These are phyloP conservation scores for Drosophila jambulina DNA, from an alignment of 1,140 invertebrate species.

Conservation along the genomic window DNA sequence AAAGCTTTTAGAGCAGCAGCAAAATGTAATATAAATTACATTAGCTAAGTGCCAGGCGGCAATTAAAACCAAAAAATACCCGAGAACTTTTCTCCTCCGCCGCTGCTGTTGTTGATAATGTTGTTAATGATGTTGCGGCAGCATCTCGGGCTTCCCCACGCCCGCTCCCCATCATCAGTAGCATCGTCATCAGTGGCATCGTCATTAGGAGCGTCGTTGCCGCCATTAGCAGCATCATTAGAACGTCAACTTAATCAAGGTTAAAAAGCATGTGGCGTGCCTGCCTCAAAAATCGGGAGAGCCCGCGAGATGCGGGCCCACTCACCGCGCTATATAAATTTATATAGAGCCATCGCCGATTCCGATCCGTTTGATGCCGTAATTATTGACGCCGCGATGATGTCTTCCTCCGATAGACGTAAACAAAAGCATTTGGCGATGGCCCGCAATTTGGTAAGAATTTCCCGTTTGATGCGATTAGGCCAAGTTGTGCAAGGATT, in stretches of 20 bases:
- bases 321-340: conserved; percentile 3
- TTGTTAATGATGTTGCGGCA: conserved; percentile 76
- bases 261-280: conserved; percentile 72
- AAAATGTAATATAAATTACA: conserved; percentile 84
- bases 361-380: conserved; percentile 45
- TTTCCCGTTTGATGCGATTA: conserved; percentile 55
- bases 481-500: conserved; percentile 60
- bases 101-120: conserved; percentile 37
- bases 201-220: conserved; percentile 48
- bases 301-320: conserved; percentile 23
- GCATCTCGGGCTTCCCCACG: conserved; percentile 38
- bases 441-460: conserved; percentile 29
- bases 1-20: conserved; percentile 79
- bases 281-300: conserved; percentile 36
- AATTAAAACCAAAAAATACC: conserved; percentile 75
- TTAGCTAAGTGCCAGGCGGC: conserved; percentile 83
- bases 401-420: conserved; percentile 21
- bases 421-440: conserved; percentile 40
- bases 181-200: conserved; percentile 44
- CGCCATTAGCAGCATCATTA: conserved; percentile 76
- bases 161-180: conserved; percentile 5
- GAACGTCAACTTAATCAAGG: conserved; percentile 82
- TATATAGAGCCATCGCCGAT: conserved; percentile 18
- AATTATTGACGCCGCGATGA: conserved; percentile 47
- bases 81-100: conserved; percentile 32